Evolutionary conservation across 2,888 invertebrate species (phyloP).

Genomic region (Acanthosepion pharaonis): DNA sequence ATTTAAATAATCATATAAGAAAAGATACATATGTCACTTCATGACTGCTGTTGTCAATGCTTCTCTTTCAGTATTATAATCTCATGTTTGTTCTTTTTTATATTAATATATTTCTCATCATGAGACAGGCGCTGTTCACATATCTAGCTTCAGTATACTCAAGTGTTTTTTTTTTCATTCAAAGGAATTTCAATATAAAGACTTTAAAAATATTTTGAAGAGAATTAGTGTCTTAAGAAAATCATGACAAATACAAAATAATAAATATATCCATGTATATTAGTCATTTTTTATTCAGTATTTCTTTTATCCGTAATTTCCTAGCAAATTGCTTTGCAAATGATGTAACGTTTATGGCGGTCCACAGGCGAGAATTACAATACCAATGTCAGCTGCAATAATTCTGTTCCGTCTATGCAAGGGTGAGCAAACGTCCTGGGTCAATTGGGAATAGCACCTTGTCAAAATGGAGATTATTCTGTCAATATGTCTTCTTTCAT

Average conservation of each 20-base stretch:
- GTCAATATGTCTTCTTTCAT: too few relatives aligned
- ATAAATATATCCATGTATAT: neutral
- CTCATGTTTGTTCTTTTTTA: neutral
- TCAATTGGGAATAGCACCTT: neutral
- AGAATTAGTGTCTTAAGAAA: neutral
- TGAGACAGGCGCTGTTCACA: neutral
- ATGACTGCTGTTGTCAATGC: neutral
- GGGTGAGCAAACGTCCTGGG: neutral
- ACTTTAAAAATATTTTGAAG: neutral
- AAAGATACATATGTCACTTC: neutral
- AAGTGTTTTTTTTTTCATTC: neutral
- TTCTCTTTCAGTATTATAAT: neutral
- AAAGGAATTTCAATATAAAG: neutral
- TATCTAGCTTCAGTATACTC: neutral
- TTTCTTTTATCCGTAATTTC: neutral
- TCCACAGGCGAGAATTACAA: neutral
- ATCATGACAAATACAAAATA: neutral
- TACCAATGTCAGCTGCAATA: neutral
- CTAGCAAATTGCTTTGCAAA: neutral
- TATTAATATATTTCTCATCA: neutral
- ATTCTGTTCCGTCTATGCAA: neutral
- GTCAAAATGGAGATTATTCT: neutral
- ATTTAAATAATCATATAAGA: neutral
- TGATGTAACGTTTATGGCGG: neutral
- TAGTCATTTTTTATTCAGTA: neutral